Conservation (phyloP, 2,888 invertebrate species). For the Nemotelus nigrinus region DNA sequence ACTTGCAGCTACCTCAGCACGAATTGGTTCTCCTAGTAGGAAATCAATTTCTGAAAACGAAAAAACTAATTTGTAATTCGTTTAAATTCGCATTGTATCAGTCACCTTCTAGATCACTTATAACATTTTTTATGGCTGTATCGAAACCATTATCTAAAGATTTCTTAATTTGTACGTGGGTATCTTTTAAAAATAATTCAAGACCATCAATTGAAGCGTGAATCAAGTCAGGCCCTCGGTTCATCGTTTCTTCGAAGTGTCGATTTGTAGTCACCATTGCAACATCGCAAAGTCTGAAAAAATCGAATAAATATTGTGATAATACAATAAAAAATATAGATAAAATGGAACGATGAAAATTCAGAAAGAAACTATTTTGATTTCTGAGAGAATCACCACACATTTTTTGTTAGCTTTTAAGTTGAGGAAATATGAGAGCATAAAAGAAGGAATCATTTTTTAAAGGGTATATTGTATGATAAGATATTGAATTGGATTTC, state of each 20-base stretch:
- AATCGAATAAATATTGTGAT: background rate
- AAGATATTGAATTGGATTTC: no score
- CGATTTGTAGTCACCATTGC: slow-evolving; percentile 74
- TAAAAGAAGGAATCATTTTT: background rate
- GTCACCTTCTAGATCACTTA: slow-evolving; percentile 72
- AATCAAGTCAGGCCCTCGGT: slow-evolving; percentile 68
- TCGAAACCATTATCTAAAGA: slow-evolving; percentile 70
- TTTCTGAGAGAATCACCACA: background rate
- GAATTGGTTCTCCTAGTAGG: slow-evolving; percentile 80
- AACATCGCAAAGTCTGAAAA: slow-evolving; percentile 68
- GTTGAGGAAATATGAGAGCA: background rate
- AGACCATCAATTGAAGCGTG: slow-evolving; percentile 71
- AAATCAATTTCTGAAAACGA: slow-evolving; percentile 71
- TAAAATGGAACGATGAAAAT: no score
- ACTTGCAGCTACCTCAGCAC: slow-evolving; percentile 75
- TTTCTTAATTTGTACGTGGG: slow-evolving; percentile 72
- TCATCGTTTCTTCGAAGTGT: slow-evolving; percentile 69
- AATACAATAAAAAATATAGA: background rate
- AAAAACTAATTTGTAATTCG: background rate
- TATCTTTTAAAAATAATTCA: slow-evolving; percentile 71
- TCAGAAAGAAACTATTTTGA: no score
- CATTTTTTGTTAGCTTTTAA: background rate
- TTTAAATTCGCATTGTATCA: background rate
- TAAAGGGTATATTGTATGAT: no score
- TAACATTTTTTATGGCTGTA: slow-evolving; percentile 70